A percentile compares a stretch with the other conserved stretches of the same genome.
Conservation (phyloP, 2,888 invertebrate species). For the Diloba caeruleocephala region DNA sequence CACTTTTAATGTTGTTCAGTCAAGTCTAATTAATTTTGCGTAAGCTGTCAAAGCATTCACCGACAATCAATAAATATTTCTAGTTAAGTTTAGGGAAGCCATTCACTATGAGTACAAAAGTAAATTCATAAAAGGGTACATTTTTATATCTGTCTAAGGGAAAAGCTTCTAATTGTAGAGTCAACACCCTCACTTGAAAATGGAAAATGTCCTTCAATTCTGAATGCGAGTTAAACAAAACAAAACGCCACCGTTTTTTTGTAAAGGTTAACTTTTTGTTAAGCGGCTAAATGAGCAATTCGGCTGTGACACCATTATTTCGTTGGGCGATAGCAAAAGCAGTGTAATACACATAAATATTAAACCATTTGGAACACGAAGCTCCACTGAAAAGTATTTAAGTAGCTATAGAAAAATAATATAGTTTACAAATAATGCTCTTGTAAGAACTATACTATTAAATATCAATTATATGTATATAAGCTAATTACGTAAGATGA, state of each 20-base stretch:
- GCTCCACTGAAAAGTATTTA: not conserved
- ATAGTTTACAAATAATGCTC: slow-evolving; percentile 3
- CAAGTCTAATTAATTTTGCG: no score
- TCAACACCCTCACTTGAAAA: slow-evolving; percentile 3
- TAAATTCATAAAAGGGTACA: slow-evolving; percentile 8
- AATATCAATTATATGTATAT: not conserved
- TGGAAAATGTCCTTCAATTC: slow-evolving; percentile 16
- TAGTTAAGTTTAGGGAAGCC: no score
- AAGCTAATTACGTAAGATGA: slow-evolving; percentile 12
- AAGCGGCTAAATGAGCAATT: slow-evolving; percentile 25
- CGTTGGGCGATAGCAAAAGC: slow-evolving; percentile 9
- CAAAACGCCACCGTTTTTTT: slow-evolving; percentile 15
- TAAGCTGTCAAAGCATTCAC: no score
- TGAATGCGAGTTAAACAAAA: slow-evolving; percentile 27
- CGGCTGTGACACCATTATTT: slow-evolving; percentile 38
- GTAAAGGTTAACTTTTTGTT: slow-evolving; percentile 31
- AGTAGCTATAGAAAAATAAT: not conserved
- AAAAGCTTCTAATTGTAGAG: slow-evolving; percentile 15
- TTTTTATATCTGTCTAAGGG: slow-evolving; percentile 4
- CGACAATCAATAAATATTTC: no score
- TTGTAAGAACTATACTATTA: not conserved
- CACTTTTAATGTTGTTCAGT: no score
- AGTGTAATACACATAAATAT: slow-evolving; percentile 12
- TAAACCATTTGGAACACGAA: slow-evolving; percentile 9
- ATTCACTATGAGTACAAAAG: slow-evolving; percentile 1